Evolutionary conservation across 2,797 vertebrate species (phyloP).

Genomic region (Xiphorhynchus erythropygius): DNA sequence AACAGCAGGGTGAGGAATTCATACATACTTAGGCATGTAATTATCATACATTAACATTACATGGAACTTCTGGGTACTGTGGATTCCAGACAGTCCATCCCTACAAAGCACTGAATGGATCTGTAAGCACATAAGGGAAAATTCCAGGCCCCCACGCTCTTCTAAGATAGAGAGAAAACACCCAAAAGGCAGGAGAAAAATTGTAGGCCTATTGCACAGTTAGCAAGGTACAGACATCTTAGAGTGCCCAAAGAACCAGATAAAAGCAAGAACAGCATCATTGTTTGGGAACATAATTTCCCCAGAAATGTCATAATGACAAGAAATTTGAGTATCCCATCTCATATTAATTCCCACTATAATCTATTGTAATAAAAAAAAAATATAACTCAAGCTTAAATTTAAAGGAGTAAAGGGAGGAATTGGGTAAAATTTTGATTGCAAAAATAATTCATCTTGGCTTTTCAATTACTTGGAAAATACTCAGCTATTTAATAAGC

Average conservation of each 20-base stretch:
- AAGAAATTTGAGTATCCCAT: not conserved
- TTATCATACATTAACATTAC: not conserved
- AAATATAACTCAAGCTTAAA: not conserved
- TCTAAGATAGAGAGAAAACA: not conserved
- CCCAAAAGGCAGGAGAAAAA: not conserved
- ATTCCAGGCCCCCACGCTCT: not conserved
- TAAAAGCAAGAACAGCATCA: not conserved
- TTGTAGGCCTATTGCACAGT: not conserved
- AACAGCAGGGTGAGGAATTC: not conserved
- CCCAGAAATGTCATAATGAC: not conserved
- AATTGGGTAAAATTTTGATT: not conserved
- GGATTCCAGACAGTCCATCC: not conserved
- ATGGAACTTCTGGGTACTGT: not conserved
- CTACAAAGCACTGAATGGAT: not conserved
- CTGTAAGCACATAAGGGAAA: not conserved
- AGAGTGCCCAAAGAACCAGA: not conserved
- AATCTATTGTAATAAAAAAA: not conserved
- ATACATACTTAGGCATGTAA: not conserved
- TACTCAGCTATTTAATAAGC: not conserved
- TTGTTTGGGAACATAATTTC: not conserved
- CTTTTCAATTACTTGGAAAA: slow-evolving; percentile 1
- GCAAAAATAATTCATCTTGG: not conserved
- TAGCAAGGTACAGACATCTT: not conserved
- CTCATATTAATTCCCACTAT: not conserved
- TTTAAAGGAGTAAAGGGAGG: not conserved